Evolutionary conservation across 2,113 vertebrate genomes (phyloP).

Genomic region (Falcunculus frontatus): DNA sequence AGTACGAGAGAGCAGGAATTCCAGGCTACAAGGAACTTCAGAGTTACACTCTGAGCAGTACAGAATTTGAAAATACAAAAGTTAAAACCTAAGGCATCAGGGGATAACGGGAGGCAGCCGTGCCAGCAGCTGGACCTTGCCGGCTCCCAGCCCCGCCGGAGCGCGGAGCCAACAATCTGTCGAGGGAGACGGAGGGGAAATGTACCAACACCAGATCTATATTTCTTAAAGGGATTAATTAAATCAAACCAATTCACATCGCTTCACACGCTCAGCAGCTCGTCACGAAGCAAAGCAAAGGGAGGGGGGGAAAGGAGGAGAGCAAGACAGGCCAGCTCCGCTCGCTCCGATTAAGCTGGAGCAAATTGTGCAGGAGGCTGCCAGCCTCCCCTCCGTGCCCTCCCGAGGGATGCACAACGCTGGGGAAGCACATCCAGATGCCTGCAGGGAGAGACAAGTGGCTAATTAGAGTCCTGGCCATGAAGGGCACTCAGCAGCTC

Average conservation of each 20-base stretch:
- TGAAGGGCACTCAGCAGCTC: conserved; percentile 18
- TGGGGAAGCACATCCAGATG: conserved; percentile 31
- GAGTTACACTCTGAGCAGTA: no score
- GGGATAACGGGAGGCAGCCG: background rate
- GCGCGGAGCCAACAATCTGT: background rate
- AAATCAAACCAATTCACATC: background rate
- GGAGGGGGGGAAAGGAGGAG: background rate
- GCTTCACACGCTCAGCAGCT: background rate
- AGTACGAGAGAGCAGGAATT: no score
- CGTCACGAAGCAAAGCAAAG: background rate
- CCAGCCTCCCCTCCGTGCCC: background rate
- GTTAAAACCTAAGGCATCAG: no score
- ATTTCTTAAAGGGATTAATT: background rate
- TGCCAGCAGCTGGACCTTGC: background rate
- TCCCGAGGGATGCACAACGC: background rate
- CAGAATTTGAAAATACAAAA: no score
- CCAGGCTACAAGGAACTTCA: no score
- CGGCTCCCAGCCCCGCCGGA: background rate
- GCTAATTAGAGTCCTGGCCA: conserved; percentile 28
- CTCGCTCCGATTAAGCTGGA: background rate
- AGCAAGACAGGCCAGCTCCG: accelerated
- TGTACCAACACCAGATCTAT: background rate
- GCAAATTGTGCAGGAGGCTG: background rate
- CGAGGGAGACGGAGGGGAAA: background rate
- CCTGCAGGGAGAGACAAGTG: conserved; percentile 42